phyloP scores from a whole-genome alignment of 2,113 vertebrate genomes.

The Egretta garzetta region DNA sequence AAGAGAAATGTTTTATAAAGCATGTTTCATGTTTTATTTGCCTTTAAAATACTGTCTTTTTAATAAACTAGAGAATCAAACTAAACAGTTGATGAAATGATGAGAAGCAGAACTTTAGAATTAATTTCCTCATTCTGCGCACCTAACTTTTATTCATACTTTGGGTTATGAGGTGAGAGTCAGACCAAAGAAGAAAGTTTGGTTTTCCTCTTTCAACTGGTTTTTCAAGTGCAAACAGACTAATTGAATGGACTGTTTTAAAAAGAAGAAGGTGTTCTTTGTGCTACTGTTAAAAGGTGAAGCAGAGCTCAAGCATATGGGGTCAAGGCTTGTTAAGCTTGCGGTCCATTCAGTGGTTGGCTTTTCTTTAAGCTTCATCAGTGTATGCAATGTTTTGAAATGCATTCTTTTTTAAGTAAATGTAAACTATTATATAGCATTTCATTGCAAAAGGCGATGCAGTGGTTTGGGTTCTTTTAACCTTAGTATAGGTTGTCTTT shows the following conservation, averaged over 20 bases:
- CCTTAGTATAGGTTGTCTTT: background rate
- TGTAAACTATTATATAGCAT: background rate
- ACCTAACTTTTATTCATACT: background rate
- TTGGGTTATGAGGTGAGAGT: background rate
- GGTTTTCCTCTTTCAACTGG: background rate
- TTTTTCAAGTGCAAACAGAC: constrained; percentile 26
- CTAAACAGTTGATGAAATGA: background rate
- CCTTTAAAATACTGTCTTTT: background rate
- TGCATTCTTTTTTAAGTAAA: background rate
- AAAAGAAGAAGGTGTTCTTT: constrained; percentile 14
- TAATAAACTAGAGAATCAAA: background rate
- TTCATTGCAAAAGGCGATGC: background rate
- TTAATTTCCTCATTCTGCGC: background rate
- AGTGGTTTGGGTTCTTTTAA: background rate
- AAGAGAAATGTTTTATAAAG: background rate
- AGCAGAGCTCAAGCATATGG: background rate
- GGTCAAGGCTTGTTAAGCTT: background rate
- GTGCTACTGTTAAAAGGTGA: background rate
- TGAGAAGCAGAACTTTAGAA: background rate
- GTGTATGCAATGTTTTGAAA: background rate
- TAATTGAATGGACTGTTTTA: background rate
- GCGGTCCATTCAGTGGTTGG: background rate
- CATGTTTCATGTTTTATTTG: background rate
- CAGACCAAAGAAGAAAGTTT: constrained; percentile 2
- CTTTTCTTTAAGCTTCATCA: background rate